Evolutionary conservation across 2,888 invertebrate species (phyloP), one percentile per base, ranked within the genome.

Genomic region (Dryomyza anilis): DNA sequence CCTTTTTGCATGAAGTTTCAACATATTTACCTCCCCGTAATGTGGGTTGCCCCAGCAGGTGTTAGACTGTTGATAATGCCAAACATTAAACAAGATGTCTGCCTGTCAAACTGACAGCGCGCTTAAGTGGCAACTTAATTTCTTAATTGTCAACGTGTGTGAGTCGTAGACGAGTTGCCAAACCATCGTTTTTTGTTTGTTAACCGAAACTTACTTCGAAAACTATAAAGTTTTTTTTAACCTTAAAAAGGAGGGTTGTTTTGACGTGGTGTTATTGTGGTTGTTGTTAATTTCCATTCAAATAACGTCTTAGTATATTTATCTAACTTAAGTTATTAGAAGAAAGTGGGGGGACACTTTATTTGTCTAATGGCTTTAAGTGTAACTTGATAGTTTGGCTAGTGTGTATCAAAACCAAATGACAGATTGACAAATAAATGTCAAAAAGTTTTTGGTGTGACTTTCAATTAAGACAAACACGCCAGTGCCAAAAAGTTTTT

Each of bases 121-220:
- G 76, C 75, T 77, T 79, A 79, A 79, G 79, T 79, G 79, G 76
- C 77, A 79, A 80, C 81, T 80, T 80, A 80, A 79, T 79, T 80
- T 79, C 79, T 79, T 79, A 80, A 79, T 79, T 79, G 78, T 80
- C 78, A 79, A 78, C n/a, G n/a, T n/a, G n/a, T n/a, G n/a, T n/a
- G n/a, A n/a, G n/a, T 75, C 71, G 71, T 67, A 29, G 76, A 21
- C 57, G 58, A 73, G 69, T 75, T 74, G 70, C 45, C n/a, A 21
- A 62, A 48, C 39, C 29, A 21, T 7, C 8, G 12, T 19, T 33
- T 61, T 60, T 60, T n/a, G n/a, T n/a, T n/a, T n/a, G n/a, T n/a
- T n/a, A n/a, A n/a, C 52, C 14, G n/a, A 36, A 57, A 66, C 58
- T 60, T 50, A 14, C 60, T 63, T 56, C 48, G 60, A 36, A 65